Percentiles rank a stretch among this genome's conserved stretches.
These are phyloP conservation scores for Eustalomyia histrio DNA, from an alignment of 2,888 invertebrate genomes.

Conservation along the genomic window DNA sequence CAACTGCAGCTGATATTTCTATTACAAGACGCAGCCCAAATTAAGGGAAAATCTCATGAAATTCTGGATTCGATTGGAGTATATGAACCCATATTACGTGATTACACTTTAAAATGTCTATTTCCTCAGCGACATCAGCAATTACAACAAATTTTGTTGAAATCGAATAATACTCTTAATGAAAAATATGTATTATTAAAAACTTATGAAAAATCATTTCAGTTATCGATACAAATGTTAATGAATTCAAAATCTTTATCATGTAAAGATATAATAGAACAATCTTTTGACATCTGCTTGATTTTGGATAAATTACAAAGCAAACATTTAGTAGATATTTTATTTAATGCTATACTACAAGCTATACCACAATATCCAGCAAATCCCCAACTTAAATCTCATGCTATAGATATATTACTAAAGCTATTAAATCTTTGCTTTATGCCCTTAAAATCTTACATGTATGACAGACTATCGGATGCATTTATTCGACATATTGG, in stretches of 20 bases:
- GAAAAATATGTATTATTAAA: slow-evolving; percentile 62
- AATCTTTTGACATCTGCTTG: slow-evolving; percentile 61
- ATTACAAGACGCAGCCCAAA: slow-evolving; percentile 66
- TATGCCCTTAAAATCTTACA: slow-evolving; percentile 65
- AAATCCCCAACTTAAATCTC: slow-evolving; percentile 66
- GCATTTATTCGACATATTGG: slow-evolving; percentile 73
- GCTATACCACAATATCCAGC: slow-evolving; percentile 67
- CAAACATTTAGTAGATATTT: slow-evolving; percentile 68
- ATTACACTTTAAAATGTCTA: slow-evolving; percentile 66
- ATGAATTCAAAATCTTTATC: slow-evolving; percentile 39
- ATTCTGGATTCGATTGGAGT: slow-evolving; percentile 1
- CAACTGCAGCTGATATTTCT: slow-evolving; percentile 70
- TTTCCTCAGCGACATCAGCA: slow-evolving; percentile 52
- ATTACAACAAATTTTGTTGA: slow-evolving; percentile 26
- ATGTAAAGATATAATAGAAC: slow-evolving; percentile 64
- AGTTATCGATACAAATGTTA: slow-evolving; percentile 65
- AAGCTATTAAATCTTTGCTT: slow-evolving; percentile 71
- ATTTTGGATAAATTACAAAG: slow-evolving; percentile 73
- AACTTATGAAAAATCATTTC: slow-evolving; percentile 65
- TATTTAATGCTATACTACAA: slow-evolving; percentile 70
- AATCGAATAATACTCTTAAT: slow-evolving; percentile 36
- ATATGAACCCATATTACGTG: slow-evolving; percentile 67
- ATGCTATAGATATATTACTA: slow-evolving; percentile 71
- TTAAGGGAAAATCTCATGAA: slow-evolving; percentile 36
- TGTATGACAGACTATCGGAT: slow-evolving; percentile 69